Evolutionary conservation across 2,797 vertebrate species (phyloP).

Genomic region (Hapalemur alaotrensis): DNA sequence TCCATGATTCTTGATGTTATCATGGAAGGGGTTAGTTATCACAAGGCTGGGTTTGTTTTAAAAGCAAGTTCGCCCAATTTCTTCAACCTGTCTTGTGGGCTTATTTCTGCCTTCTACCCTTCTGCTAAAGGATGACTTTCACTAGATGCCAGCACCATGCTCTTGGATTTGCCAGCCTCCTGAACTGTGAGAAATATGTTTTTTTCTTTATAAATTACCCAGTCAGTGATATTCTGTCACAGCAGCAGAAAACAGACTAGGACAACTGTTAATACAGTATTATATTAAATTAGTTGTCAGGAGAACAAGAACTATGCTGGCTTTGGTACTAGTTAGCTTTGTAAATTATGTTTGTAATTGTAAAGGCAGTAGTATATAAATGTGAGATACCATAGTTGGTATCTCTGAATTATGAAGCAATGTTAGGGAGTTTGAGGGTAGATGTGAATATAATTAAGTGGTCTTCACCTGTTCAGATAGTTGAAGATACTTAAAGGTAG

Average conservation of each 20-base stretch:
- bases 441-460: background rate
- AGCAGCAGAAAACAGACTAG: background rate
- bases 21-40: background rate
- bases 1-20: background rate
- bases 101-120: background rate
- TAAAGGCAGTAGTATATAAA: conserved; percentile 6
- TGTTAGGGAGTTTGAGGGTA: background rate
- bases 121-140: background rate
- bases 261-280: background rate
- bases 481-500: background rate
- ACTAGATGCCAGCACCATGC: background rate
- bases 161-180: background rate
- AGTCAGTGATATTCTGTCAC: background rate
- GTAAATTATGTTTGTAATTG: conserved; percentile 17
- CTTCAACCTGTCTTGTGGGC: background rate
- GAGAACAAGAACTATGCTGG: background rate
- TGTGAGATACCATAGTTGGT: background rate
- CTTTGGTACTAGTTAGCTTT: background rate
- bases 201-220: background rate
- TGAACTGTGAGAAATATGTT: background rate
- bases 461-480: background rate
- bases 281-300: conserved; percentile 11
- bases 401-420: conserved; percentile 1
- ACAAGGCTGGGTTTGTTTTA: background rate
- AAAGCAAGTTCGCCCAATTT: background rate